Percentiles rank a stretch among this genome's conserved stretches.
phyloP scores from a whole-genome alignment of 2,888 invertebrate species.

The Criorhina ranunculi region DNA sequence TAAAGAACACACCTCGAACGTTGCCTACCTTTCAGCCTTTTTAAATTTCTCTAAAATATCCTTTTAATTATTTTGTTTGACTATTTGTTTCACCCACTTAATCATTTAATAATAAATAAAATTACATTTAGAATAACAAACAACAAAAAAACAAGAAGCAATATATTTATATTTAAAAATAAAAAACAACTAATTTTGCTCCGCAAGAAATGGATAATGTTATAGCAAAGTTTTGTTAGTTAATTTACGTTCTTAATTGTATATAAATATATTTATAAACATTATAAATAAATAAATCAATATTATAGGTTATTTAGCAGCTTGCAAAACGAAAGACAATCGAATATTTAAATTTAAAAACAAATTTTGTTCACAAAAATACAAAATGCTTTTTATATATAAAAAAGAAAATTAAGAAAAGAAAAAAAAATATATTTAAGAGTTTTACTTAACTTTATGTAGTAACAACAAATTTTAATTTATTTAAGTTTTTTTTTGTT shows the following conservation, averaged over 20 bases:
- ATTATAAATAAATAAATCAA: constrained; percentile 15
- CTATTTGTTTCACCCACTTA: not conserved
- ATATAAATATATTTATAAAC: constrained; percentile 8
- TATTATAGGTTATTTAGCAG: constrained; percentile 55
- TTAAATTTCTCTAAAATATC: not conserved
- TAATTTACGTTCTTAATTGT: constrained; percentile 12
- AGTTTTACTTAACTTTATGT: constrained; percentile 9
- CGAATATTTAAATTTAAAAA: constrained; percentile 58
- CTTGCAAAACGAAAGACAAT: constrained; percentile 67
- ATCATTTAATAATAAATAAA: constrained; percentile 2
- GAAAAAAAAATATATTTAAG: not conserved
- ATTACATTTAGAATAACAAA: constrained; percentile 10
- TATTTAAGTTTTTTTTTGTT: not conserved
- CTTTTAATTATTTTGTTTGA: not conserved
- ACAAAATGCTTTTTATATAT: constrained; percentile 50
- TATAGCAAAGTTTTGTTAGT: constrained; percentile 9
- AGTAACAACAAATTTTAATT: not conserved
- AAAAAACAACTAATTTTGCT: constrained; percentile 17
- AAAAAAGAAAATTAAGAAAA: not conserved
- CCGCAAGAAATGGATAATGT: constrained; percentile 6
- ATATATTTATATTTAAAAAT: constrained; percentile 26
- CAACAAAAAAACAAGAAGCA: constrained; percentile 33
- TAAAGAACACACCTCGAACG: too few relatives aligned
- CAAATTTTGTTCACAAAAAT: constrained; percentile 41
- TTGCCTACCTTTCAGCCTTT: too few relatives aligned